Conservation (phyloP, 2,797 vertebrate genomes). For the Craterocephalus amniculus region DNA sequence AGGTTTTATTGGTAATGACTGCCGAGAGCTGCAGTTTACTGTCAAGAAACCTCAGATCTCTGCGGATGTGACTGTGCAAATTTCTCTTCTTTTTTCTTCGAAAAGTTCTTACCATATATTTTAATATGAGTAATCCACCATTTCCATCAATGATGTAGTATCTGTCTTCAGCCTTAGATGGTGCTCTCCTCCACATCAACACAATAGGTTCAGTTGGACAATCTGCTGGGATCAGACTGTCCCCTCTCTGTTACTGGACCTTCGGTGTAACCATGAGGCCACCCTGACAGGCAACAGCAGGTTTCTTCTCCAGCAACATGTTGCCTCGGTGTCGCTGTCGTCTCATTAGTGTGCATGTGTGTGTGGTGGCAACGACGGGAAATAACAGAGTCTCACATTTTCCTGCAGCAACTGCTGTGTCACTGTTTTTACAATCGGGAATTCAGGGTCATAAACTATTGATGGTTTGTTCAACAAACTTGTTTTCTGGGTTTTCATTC, state of each 20-base stretch:
- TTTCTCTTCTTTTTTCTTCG: neutral
- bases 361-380: conserved; percentile 41
- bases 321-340: conserved; percentile 45
- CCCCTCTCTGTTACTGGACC: conserved; percentile 48
- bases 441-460: conserved; percentile 32
- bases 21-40: neutral
- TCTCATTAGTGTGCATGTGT: conserved; percentile 50
- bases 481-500: conserved; percentile 12
- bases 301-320: conserved; percentile 43
- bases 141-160: conserved; percentile 11
- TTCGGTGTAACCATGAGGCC: conserved; percentile 48
- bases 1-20: neutral
- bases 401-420: conserved; percentile 40
- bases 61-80: neutral
- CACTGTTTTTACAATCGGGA: conserved; percentile 58
- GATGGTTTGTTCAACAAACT: neutral
- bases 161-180: conserved; percentile 37
- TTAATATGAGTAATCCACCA: neutral
- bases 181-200: conserved; percentile 47
- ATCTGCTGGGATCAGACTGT: conserved; percentile 47
- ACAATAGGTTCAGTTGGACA: neutral
- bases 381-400: conserved; percentile 36
- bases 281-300: conserved; percentile 67
- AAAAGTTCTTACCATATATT: neutral
- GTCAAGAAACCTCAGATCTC: neutral